phyloP scores from a whole-genome alignment of 2,888 invertebrate genomes.

The Chloromyia formosa region DNA sequence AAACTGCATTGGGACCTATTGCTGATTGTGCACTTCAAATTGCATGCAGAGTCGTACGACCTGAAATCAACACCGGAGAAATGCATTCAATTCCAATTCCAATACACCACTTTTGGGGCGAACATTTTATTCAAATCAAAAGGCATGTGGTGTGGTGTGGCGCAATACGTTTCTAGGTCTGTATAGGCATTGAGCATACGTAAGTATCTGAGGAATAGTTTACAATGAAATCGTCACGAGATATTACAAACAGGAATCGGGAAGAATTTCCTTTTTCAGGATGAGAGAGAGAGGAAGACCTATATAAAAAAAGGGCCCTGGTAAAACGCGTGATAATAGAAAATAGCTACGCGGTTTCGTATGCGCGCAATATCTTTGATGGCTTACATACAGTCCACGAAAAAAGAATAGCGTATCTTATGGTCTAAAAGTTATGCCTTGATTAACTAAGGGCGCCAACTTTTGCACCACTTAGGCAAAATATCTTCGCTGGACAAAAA shows the following conservation, averaged over 20 bases:
- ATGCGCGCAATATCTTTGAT: too few relatives aligned
- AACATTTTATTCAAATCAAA: conserved; percentile 36
- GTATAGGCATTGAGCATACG: background rate
- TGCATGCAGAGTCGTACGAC: background rate
- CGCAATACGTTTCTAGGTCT: background rate
- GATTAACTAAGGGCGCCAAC: too few relatives aligned
- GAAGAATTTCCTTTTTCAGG: background rate
- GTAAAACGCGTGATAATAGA: conserved; percentile 32
- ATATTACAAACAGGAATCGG: background rate
- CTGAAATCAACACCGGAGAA: conserved; percentile 27
- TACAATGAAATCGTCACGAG: conserved; percentile 37
- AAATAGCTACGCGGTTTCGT: conserved; percentile 28
- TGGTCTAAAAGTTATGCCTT: too few relatives aligned
- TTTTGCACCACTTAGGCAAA: too few relatives aligned
- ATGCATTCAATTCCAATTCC: conserved; percentile 32
- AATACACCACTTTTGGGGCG: conserved; percentile 28
- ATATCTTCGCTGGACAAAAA: too few relatives aligned
- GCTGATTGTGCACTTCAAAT: conserved; percentile 32
- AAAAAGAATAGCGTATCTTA: too few relatives aligned
- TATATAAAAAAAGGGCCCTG: conserved; percentile 13
- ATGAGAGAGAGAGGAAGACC: conserved; percentile 10
- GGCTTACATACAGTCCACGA: too few relatives aligned
- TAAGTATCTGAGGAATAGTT: too few relatives aligned
- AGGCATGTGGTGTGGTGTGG: background rate
- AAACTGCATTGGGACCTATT: background rate